Evolutionary conservation across 2,797 vertebrate species (phyloP).

Genomic region (Pseudocheirus occidentalis): DNA sequence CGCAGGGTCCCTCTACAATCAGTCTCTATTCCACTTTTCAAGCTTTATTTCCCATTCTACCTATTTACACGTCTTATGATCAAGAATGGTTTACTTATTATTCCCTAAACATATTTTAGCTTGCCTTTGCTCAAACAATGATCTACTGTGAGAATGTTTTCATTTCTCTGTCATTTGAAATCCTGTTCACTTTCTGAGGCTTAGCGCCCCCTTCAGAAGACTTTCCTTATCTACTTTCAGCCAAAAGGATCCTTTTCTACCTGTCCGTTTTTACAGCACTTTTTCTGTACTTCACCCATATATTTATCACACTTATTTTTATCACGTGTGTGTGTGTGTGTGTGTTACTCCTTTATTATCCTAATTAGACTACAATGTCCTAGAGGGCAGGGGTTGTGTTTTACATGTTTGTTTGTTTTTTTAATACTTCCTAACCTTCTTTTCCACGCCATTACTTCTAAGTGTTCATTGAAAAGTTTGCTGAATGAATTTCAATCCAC

Average conservation of each 20-base stretch:
- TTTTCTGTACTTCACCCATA: background rate
- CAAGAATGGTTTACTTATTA: background rate
- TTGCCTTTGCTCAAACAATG: background rate
- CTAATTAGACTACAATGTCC: background rate
- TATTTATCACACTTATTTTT: background rate
- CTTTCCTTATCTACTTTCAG: background rate
- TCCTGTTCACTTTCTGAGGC: background rate
- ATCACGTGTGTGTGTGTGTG: no score
- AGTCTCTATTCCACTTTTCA: background rate
- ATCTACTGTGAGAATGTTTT: background rate
- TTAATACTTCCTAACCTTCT: background rate
- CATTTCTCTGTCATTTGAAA: background rate
- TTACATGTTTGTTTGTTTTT: no score
- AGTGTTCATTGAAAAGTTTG: background rate
- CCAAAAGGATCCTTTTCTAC: background rate
- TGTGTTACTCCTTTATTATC: background rate
- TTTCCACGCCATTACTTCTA: background rate
- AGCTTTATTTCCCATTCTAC: background rate
- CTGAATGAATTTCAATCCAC: background rate
- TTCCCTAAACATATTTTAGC: background rate
- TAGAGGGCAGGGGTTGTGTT: background rate
- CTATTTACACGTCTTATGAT: background rate
- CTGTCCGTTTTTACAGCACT: background rate
- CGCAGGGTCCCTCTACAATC: background rate
- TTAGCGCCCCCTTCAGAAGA: background rate